Conservation (phyloP, 2,797 vertebrate species). For the Falco cherrug region DNA sequence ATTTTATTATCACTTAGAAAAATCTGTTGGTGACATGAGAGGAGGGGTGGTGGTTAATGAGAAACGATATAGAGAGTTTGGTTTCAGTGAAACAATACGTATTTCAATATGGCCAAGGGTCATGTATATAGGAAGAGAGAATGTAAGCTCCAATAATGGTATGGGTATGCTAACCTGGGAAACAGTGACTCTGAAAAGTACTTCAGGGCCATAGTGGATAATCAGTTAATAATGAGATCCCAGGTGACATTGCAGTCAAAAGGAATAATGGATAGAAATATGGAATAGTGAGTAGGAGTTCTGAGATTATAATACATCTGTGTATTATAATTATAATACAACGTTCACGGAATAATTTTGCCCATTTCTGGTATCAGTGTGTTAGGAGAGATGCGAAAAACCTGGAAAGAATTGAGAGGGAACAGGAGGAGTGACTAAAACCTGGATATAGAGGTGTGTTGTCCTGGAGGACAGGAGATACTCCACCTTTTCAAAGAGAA, state of each 20-base stretch:
- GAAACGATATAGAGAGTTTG: not conserved
- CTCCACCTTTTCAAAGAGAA: not conserved
- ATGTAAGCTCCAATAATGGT: not conserved
- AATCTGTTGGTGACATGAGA: not conserved
- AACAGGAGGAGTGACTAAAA: not conserved
- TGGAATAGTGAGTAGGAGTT: not conserved
- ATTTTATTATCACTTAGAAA: not conserved
- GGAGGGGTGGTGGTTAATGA: not conserved
- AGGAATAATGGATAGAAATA: slow-evolving; percentile 12
- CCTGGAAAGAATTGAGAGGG: not conserved
- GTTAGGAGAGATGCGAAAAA: not conserved
- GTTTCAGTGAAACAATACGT: not conserved
- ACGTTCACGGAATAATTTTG: not conserved
- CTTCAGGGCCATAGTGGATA: not conserved
- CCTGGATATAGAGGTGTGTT: not conserved
- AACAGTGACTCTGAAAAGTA: not conserved
- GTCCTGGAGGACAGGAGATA: not conserved
- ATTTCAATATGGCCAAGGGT: not conserved
- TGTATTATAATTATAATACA: not conserved
- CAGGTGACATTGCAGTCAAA: slow-evolving; percentile 16
- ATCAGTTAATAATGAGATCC: slow-evolving; percentile 45
- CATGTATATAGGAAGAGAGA: not conserved
- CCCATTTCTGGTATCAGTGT: not conserved
- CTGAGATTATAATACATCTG: not conserved
- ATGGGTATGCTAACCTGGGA: not conserved